Evolutionary conservation across 2,797 vertebrate species (phyloP).

Genomic region (Huso huso): DNA sequence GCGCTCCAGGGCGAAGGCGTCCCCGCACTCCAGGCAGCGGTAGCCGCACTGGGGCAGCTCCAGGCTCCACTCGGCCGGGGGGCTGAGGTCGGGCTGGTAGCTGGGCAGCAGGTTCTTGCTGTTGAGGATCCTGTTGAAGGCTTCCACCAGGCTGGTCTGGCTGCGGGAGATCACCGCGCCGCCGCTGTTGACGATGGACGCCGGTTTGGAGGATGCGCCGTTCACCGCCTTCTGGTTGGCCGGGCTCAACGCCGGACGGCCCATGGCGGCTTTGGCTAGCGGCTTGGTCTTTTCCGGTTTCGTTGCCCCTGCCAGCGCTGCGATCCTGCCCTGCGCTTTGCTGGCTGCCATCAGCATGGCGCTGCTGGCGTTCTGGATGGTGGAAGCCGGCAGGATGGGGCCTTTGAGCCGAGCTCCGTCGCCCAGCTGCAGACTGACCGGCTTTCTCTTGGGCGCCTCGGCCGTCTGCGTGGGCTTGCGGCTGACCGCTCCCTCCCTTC

Average conservation of each 20-base stretch:
- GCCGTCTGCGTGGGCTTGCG: not conserved
- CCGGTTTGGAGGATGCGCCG: slow-evolving; percentile 66
- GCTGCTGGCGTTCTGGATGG: slow-evolving; percentile 79
- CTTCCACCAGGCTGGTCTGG: slow-evolving; percentile 88
- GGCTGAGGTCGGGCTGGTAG: slow-evolving; percentile 82
- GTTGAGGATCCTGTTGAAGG: slow-evolving; percentile 95
- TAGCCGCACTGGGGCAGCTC: slow-evolving; percentile 74
- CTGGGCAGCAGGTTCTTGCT: slow-evolving; percentile 87
- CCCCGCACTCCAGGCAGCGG: slow-evolving; percentile 89
- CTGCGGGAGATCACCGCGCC: slow-evolving; percentile 83
- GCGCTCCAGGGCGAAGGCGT: slow-evolving; percentile 84
- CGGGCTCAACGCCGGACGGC: slow-evolving; percentile 29
- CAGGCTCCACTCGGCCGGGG: slow-evolving; percentile 73
- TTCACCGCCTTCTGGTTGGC: slow-evolving; percentile 66
- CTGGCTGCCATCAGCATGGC: slow-evolving; percentile 83
- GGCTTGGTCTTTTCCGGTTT: slow-evolving; percentile 58
- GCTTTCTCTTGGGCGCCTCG: slow-evolving; percentile 1
- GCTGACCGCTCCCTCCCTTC: not conserved
- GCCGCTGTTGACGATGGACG: slow-evolving; percentile 60
- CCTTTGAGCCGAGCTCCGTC: slow-evolving; percentile 57
- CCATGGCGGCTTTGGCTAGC: slow-evolving; percentile 67
- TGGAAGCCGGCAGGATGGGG: slow-evolving; percentile 61
- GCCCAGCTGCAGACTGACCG: slow-evolving; percentile 56
- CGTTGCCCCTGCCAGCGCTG: slow-evolving; percentile 40
- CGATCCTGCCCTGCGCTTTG: slow-evolving; percentile 67